Evolutionary conservation across 2,113 vertebrate genomes (phyloP).

Genomic region (Porphyrio hochstetteri): DNA sequence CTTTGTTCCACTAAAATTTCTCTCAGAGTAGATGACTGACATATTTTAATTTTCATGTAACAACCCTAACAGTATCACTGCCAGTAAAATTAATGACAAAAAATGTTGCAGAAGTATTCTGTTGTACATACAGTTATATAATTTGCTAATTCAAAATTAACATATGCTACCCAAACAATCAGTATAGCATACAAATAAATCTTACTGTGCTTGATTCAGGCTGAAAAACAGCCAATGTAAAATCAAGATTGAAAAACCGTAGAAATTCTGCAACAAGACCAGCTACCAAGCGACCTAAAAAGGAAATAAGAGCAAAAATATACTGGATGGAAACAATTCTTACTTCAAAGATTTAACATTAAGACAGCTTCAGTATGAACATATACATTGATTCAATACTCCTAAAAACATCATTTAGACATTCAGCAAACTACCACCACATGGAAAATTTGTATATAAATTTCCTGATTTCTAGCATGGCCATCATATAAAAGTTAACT

Average conservation of each 20-base stretch:
- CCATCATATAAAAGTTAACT: not conserved
- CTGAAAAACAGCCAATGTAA: slow-evolving; percentile 93
- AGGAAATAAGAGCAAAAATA: not conserved
- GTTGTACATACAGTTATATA: not conserved
- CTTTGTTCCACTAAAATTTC: not conserved
- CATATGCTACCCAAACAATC: not conserved
- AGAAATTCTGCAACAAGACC: slow-evolving; percentile 93
- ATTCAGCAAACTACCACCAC: not conserved
- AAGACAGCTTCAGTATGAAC: not conserved
- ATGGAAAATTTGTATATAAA: not conserved
- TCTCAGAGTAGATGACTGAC: not conserved
- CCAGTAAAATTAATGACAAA: not conserved
- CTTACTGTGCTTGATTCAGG: slow-evolving; percentile 92
- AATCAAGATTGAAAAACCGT: slow-evolving; percentile 92
- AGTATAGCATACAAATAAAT: not conserved
- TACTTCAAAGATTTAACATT: not conserved
- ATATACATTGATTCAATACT: not conserved
- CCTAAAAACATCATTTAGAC: not conserved
- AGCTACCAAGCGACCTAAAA: slow-evolving; percentile 85
- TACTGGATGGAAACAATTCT: not conserved
- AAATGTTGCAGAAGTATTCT: not conserved
- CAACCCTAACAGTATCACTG: not conserved
- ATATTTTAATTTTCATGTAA: not conserved
- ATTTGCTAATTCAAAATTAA: not conserved
- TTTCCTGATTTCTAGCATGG: not conserved